A percentile compares a stretch with the other conserved stretches of the same genome.
Evolutionary conservation across 2,797 vertebrate genomes (phyloP).

Genomic region (Peromyscus melanophrys): DNA sequence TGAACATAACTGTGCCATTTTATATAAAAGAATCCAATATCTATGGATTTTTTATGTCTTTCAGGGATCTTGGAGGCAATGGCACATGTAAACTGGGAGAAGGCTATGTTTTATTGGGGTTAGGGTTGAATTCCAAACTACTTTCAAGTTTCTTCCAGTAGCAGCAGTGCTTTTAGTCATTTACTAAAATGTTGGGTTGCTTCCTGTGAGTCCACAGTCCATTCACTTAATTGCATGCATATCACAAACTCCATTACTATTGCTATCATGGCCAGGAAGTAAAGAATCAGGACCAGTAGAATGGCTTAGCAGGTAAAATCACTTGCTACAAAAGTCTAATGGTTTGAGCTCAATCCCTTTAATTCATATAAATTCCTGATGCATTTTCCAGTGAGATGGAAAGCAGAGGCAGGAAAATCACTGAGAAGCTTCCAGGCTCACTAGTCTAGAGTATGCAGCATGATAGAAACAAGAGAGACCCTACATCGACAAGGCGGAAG

Average conservation of each 20-base stretch:
- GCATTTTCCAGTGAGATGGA: background rate
- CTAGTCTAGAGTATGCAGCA: background rate
- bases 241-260: background rate
- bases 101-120: background rate
- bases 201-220: background rate
- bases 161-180: background rate
- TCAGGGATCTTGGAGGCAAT: background rate
- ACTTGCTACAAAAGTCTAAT: background rate
- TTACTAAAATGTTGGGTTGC: background rate
- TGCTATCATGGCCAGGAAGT: background rate
- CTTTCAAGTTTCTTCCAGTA: constrained; percentile 7
- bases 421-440: background rate
- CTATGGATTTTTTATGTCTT: background rate
- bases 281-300: background rate
- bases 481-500: background rate
- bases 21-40: background rate
- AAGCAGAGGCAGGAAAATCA: background rate
- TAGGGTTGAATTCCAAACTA: constrained; percentile 10
- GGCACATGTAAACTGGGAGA: background rate
- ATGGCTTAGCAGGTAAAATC: background rate
- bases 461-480: background rate
- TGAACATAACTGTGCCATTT: background rate
- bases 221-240: background rate
- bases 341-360: background rate
- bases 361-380: background rate